A percentile compares a stretch with the other conserved stretches of the same genome.
These are phyloP conservation scores for Aeoliscus strigatus DNA, from an alignment of 2,797 vertebrate species.

Conservation along the genomic window DNA sequence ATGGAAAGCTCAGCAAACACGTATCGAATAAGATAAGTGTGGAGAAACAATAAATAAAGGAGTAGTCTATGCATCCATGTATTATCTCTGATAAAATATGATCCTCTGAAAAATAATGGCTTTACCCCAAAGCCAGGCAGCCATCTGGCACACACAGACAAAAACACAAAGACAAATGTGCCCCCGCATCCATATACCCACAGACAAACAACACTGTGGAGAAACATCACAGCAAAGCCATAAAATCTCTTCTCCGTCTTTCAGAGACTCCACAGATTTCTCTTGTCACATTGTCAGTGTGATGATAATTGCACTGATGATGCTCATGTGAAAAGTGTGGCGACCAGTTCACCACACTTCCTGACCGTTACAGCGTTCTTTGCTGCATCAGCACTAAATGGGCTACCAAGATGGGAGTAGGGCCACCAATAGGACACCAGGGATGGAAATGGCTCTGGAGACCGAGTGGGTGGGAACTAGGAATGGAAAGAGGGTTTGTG, in stretches of 20 bases:
- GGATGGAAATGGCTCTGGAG: conserved; percentile 41
- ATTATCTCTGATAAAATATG: conserved; percentile 59
- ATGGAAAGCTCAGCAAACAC: conserved; percentile 56
- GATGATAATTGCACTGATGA: conserved; percentile 38
- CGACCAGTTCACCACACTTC: conserved; percentile 26
- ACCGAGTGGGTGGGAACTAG: conserved; percentile 48
- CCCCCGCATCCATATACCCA: not conserved
- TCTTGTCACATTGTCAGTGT: conserved; percentile 29
- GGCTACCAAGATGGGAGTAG: conserved; percentile 29
- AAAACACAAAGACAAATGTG: conserved; percentile 12
- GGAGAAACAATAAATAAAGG: conserved; percentile 60
- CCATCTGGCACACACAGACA: conserved; percentile 30
- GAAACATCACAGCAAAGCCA: conserved; percentile 39
- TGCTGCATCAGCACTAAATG: conserved; percentile 50
- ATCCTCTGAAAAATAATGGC: conserved; percentile 62
- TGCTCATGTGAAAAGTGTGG: conserved; percentile 36
- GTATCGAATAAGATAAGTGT: conserved; percentile 42
- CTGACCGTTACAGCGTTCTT: conserved; percentile 31
- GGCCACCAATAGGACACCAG: conserved; percentile 35
- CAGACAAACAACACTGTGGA: conserved; percentile 15
- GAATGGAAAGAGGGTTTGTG: conserved; percentile 41
- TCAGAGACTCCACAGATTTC: conserved; percentile 24
- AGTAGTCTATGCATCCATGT: conserved; percentile 37
- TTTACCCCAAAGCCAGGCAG: conserved; percentile 49
- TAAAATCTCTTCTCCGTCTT: conserved; percentile 15